Evolutionary conservation across 2,113 vertebrate species (phyloP), one percentile per base, ranked within the genome.

Genomic region (Istiophorus platypterus): DNA sequence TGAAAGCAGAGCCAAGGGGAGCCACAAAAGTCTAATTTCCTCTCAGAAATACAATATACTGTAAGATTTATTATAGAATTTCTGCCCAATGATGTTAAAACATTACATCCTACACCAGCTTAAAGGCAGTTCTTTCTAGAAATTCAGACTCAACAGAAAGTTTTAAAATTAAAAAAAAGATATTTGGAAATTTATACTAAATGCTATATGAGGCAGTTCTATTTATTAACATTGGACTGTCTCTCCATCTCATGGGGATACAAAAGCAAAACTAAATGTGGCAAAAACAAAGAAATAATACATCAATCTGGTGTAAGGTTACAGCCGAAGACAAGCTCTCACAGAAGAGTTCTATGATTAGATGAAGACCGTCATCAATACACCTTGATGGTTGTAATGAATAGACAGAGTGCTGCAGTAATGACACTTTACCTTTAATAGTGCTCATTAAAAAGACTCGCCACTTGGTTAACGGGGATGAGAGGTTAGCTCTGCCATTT

Each of bases 371-470:
- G 87, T 87, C 85, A 90, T 90, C 85, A 80, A 83, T 87, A 85
- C 91, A 88, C 85, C 73, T 86, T 92, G 91, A 94, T 92, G 91
- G 82, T 82, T 84, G 85, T 93, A 92, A 95, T 94, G 91, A 94
- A 94, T 90, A 90, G 92, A 91, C 65, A 81, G 70, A 89, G 87
- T 83, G 72, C 80, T 78, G 83, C 45, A n/a, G 82, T 93, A 92
- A 92, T 94, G 90, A 84, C 74, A 86, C 85, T 88, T 91, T 89
- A 87, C 89, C 91, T 90, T 93, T 91, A 93, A 95, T 91, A 89
- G 93, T 78, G 76, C 85, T 94, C 90, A 93, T 94, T 95, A 92
- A 88, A 82, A 87, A 78, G 71, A 84, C 77, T 68, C 79, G 79
- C 76, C 86, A 88, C 82, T 90, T 84, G 78, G 88, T 90, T 81